A percentile compares a stretch with the other conserved stretches of the same genome.
Conservation (phyloP, 2,888 invertebrate species). For the Labia minor region DNA sequence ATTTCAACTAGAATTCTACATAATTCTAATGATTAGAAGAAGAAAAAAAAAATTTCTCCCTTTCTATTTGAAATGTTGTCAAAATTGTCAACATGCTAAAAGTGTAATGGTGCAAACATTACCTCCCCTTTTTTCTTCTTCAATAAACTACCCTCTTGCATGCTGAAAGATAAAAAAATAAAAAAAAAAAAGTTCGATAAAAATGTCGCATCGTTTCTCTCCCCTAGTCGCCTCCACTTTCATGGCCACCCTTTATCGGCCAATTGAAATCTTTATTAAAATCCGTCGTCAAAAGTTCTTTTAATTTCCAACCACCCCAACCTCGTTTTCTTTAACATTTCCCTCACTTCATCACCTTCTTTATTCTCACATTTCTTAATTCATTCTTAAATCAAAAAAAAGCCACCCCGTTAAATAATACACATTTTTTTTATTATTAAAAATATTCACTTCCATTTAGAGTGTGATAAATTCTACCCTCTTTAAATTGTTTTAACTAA, state of each 20-base stretch:
- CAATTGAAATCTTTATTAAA: constrained; percentile 13
- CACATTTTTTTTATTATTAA: not conserved
- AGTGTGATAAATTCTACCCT: not conserved
- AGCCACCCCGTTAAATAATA: no score
- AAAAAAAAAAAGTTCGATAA: not conserved
- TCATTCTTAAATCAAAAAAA: no score
- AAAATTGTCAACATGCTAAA: not conserved
- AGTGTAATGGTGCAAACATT: not conserved
- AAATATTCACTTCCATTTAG: not conserved
- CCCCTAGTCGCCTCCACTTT: not conserved
- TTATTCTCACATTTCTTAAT: no score
- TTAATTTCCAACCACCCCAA: not conserved
- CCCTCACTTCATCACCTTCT: no score
- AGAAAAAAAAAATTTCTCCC: no score
- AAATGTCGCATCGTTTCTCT: not conserved
- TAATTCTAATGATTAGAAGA: no score
- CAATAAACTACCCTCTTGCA: no score
- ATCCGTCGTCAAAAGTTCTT: not conserved
- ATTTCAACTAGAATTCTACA: no score
- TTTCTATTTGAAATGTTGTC: no score
- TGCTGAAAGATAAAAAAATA: not conserved
- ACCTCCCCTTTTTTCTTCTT: not conserved
- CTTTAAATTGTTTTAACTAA: not conserved
- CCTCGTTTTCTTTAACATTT: no score
- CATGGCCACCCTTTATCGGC: not conserved